Base-by-base conservation (phyloP, 2,113 vertebrate genomes). In the Syngnathoides biaculeatus region DNA sequence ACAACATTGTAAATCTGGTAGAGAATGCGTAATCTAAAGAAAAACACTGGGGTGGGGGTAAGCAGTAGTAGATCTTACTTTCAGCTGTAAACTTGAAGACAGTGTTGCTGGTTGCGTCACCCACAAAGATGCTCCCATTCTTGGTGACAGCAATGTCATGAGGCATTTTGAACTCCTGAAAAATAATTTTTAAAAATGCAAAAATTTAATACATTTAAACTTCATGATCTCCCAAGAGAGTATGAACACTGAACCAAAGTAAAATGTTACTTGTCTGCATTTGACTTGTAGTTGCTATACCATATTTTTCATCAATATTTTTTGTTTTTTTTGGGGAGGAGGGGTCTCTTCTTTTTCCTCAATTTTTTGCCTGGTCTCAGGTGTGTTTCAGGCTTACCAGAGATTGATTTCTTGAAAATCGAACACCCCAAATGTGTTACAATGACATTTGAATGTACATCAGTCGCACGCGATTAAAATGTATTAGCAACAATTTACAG, bases 161-260 rank as follows among this genome's bases (percentile, higher is more conserved):
- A 58, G 97, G 96, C 93, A 98, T 95, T 80, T 92, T 88, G 71
- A 98, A 98, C 45, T 86, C 91, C 96, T 98, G 90, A 19, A 65
- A 72, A 79, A 15, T 5, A 67, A 30, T 57, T 8, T 30, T 56
- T 2, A 12, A 55, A 69, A 78, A 17, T 9, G 26, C 30, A 2
- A 57, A 48, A 30, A 8, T 10, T 35, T 35, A 57, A 58, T 61
- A 22, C 38, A 61, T 22, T 26, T 7, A 8, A 13, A 6, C 12
- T 19, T 38, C 11, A 38, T 60, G 1, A n/a, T 38, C 30, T 12
- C 52, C 52, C 52, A 43, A 13, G 19, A 12, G 11, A 1, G 52
- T n/a, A 26, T 27, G 30, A 26, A 12, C 55, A 27, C 4, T 35
- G 24, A 27, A 15, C 5, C 30, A 26, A 58, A 58, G 56, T 30